Percentiles rank a stretch among this genome's conserved stretches.
phyloP scores from a whole-genome alignment of 2,797 vertebrate genomes.

The Pipistrellus kuhlii region DNA sequence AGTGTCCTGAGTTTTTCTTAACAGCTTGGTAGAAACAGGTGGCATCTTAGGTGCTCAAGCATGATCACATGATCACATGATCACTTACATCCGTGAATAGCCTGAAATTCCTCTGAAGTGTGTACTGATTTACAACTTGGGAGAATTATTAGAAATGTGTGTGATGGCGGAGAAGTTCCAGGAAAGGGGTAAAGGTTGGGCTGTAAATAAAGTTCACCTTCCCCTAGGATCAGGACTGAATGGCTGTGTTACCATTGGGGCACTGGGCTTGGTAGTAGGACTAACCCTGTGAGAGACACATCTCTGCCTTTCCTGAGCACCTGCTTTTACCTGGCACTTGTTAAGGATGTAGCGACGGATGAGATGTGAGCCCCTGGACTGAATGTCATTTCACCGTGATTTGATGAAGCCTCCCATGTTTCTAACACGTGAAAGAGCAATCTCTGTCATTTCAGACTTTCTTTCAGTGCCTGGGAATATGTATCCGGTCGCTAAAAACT shows the following conservation, averaged over 20 bases:
- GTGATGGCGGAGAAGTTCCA: background rate
- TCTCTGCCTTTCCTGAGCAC: background rate
- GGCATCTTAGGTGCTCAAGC: background rate
- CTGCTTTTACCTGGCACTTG: background rate
- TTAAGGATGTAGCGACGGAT: background rate
- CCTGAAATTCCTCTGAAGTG: background rate
- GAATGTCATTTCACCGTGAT: background rate
- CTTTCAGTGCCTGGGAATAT: background rate
- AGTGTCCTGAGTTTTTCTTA: background rate
- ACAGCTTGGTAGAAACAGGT: background rate
- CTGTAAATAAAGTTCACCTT: background rate
- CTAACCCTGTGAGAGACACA: background rate
- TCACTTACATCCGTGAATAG: background rate
- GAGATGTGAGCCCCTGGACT: background rate
- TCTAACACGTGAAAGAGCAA: background rate
- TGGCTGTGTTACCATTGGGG: background rate
- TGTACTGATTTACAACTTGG: background rate
- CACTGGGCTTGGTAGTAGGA: no score
- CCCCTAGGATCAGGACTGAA: background rate
- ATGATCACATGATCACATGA: background rate
- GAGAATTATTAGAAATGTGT: slow-evolving; percentile 1
- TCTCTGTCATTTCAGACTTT: background rate
- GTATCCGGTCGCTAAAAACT: background rate
- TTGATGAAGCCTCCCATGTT: background rate
- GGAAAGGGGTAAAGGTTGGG: background rate